Conservation (phyloP, 30 jellyfish, hydroid and myxozoan genomes). For the Morbakka virulenta region DNA sequence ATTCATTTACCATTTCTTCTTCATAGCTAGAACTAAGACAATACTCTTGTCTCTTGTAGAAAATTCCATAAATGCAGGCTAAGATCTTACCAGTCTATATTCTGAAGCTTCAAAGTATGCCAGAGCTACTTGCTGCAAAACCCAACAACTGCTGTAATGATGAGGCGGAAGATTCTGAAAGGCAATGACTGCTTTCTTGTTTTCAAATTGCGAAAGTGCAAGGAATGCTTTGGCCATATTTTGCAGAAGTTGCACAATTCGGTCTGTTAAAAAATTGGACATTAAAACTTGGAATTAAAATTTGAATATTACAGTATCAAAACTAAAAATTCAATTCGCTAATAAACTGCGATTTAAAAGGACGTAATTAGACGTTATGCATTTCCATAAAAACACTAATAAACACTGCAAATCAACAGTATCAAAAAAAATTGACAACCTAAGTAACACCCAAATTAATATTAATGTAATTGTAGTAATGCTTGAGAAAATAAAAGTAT, state of each 20-base stretch:
- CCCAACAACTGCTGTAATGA: slow-evolving; percentile 88
- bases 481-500: no score
- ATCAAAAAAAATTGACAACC: no score
- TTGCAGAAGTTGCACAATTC: slow-evolving; percentile 72
- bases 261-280: slow-evolving; percentile 39
- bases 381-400: no score
- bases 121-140: slow-evolving; percentile 85
- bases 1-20: no score
- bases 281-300: no score
- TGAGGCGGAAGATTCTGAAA: slow-evolving; percentile 77
- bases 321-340: no score
- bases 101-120: slow-evolving; percentile 88
- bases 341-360: neutral
- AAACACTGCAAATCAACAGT: no score
- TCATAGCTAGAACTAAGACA: no score
- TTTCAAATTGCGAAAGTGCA: slow-evolving; percentile 70
- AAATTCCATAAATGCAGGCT: neutral
- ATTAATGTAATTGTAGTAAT: no score
- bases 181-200: slow-evolving; percentile 62
- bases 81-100: slow-evolving; percentile 58
- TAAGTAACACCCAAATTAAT: no score
- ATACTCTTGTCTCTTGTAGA: neutral
- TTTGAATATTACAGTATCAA: no score
- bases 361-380: no score
- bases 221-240: slow-evolving; percentile 90